Evolutionary conservation across 2,888 invertebrate genomes (phyloP).

Genomic region (Chirona hameri): DNA sequence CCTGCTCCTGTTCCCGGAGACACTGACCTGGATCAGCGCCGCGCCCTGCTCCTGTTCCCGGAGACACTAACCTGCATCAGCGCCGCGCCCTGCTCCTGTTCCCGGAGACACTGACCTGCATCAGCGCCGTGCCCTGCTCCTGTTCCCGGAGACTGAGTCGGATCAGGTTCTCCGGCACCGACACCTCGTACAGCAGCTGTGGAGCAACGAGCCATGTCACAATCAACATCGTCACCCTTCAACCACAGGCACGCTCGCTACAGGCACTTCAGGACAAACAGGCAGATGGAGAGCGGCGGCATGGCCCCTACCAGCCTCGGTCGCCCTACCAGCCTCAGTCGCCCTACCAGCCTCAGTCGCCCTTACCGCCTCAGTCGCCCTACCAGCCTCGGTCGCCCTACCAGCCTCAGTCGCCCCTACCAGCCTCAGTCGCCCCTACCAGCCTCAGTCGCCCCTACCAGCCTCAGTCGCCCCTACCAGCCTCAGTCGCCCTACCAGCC

Average conservation of each 20-base stretch:
- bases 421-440: too few relatives aligned
- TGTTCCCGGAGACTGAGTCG: not conserved
- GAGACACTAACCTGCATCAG: not conserved
- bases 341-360: too few relatives aligned
- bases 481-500: too few relatives aligned
- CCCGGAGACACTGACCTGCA: not conserved
- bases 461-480: too few relatives aligned
- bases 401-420: too few relatives aligned
- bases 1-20: not conserved
- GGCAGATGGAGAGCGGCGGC: not conserved
- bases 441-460: too few relatives aligned
- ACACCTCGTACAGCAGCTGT: not conserved
- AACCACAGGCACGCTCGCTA: too few relatives aligned
- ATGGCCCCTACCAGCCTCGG: not conserved
- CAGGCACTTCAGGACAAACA: not conserved
- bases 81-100: constrained; percentile 2
- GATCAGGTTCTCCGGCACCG: constrained; percentile 12
- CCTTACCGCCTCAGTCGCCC: too few relatives aligned
- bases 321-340: too few relatives aligned
- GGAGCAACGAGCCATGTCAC: not conserved
- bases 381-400: too few relatives aligned
- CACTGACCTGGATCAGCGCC: not conserved
- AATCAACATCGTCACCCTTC: too few relatives aligned
- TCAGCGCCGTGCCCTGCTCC: constrained; percentile 1
- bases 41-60: too few relatives aligned